Evolutionary conservation across 2,797 vertebrate species (phyloP), one percentile per base, ranked within the genome.

Genomic region (Decapterus maruadsi): DNA sequence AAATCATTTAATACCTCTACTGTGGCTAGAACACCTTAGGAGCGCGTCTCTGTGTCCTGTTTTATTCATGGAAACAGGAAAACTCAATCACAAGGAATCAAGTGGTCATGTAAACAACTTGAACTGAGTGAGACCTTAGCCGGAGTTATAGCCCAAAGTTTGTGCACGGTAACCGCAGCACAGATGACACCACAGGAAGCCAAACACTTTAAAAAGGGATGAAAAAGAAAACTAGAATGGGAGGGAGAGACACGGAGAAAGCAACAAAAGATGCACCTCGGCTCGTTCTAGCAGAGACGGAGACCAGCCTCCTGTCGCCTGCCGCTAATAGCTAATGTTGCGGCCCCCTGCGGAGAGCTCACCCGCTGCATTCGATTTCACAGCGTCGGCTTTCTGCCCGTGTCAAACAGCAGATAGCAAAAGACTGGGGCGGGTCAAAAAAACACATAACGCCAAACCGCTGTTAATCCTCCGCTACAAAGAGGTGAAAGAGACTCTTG

Each of bases 351-450:
- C 81, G 72, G 87, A 82, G 82, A 70, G 62, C 80, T 85, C 81
- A 61, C 45, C 83, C 75, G 56, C 71, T 69, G 68, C 79, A 78
- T 91, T 90, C 54, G n/a, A 89, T 89, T 90, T 91, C 87, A 81
- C 81, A 82, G 83, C 78, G 63, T 84, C 77, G 55, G 77, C 72
- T 77, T 67, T 87, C 60, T 79, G 73, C 56, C 16, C 53, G 78
- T 86, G 88, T 83, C 78, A 83, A 78, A 87, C 78, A 68, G 0
- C 62, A 85, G 85, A 85, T 57, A 73, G 64, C 38, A 65, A 62
- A 73, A 54, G 70, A 70, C 43, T 1, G 9, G 45, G 72, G 74
- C 11, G n/a, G 79, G 76, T 93, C 82, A 22, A 82, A 43, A 81
- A 82, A 80, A 82, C 77, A 31, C 77, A 62, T 6, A 80, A 63